Evolutionary conservation across 2,113 vertebrate genomes (phyloP).

Genomic region (cat (Felis catus)): DNA sequence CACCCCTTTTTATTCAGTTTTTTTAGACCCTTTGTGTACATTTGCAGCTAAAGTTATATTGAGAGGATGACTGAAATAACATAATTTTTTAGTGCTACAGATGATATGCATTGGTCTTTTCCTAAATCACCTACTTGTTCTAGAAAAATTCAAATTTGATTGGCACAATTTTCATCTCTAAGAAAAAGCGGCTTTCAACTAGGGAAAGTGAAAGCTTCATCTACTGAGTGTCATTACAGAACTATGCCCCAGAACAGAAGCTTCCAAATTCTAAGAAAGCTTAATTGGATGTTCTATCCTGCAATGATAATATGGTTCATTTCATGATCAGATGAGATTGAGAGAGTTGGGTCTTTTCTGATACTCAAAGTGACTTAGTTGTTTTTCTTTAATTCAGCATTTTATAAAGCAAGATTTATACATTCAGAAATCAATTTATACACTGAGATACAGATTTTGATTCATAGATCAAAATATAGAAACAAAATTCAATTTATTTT

Average conservation of each 20-base stretch:
- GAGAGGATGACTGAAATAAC: conserved; percentile 15
- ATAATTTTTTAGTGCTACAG: conserved; percentile 30
- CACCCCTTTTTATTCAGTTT: not conserved
- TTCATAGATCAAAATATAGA: not conserved
- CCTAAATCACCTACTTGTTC: conserved; percentile 62
- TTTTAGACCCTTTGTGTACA: not conserved
- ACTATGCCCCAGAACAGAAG: not conserved
- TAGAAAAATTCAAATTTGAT: conserved; percentile 61
- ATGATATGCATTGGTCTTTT: conserved; percentile 32
- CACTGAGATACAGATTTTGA: not conserved
- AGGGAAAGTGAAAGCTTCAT: conserved; percentile 43
- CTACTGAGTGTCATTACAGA: conserved; percentile 23
- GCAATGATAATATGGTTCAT: conserved; percentile 8
- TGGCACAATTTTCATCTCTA: conserved; percentile 39
- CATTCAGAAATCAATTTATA: conserved; percentile 9
- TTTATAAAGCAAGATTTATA: not conserved
- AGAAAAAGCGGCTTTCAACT: conserved; percentile 19
- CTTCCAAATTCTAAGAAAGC: conserved; percentile 42
- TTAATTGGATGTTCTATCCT: conserved; percentile 37
- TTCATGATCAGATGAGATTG: not conserved
- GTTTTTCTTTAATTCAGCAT: conserved; percentile 28
- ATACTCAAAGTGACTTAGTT: not conserved
- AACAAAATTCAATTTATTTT: not conserved
- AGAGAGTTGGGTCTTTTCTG: conserved; percentile 29
- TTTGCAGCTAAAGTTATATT: conserved; percentile 23